These are phyloP conservation scores for Drosophila mauritiana DNA, from an alignment of 1,140 invertebrate species.

Conservation along the genomic window DNA sequence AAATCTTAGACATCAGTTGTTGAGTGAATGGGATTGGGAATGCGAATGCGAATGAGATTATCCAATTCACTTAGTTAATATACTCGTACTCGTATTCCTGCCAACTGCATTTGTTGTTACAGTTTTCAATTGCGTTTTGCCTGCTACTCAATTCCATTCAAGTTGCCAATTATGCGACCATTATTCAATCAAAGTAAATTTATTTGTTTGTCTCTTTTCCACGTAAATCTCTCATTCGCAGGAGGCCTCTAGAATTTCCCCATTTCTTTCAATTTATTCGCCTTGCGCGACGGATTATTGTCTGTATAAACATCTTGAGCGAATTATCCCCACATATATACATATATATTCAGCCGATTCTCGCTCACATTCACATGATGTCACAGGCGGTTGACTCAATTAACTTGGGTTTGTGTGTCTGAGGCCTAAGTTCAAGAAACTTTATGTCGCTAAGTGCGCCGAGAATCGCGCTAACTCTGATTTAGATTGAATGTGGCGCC, in stretches of 20 bases:
- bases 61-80: conserved; percentile 80
- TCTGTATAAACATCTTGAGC: conserved; percentile 67
- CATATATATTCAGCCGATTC: conserved; percentile 4
- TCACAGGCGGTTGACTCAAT: conserved; percentile 72
- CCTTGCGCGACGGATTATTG: conserved; percentile 74
- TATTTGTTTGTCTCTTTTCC: conserved; percentile 84
- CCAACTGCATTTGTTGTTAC: conserved; percentile 44
- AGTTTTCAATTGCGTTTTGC: conserved; percentile 77
- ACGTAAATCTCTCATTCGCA: conserved; percentile 62
- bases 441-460: conserved; percentile 19
- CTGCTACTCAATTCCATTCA: conserved; percentile 85
- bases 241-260: conserved; percentile 22
- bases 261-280: conserved; percentile 76
- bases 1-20: conserved; percentile 50
- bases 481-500: conserved; percentile 62
- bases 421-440: conserved; percentile 70
- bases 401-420: conserved; percentile 23
- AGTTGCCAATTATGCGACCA: conserved; percentile 84
- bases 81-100: conserved; percentile 8
- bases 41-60: conserved; percentile 71
- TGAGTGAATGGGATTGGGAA: conserved; percentile 5
- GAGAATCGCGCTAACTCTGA: conserved; percentile 29
- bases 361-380: conserved; percentile 46
- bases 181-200: conserved; percentile 85
- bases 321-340: conserved; percentile 62